Evolutionary conservation across 2,888 invertebrate genomes (phyloP).

Genomic region (Fragum whitleyi): DNA sequence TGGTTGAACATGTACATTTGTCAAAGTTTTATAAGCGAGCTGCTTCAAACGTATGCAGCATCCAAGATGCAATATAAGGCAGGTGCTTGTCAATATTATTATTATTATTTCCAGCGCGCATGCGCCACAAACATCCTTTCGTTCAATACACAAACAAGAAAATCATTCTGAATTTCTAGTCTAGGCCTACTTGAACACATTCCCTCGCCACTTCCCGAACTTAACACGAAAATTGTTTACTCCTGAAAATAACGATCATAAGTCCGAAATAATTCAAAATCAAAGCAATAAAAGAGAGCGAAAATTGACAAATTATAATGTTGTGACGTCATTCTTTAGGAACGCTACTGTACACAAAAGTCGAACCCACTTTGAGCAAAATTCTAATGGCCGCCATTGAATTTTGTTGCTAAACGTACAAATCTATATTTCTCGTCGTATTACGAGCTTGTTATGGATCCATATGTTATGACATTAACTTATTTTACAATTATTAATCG

Average conservation of each 20-base stretch:
- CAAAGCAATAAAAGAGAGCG: no score
- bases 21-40: neutral
- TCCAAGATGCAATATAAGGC: conserved; percentile 34
- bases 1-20: neutral
- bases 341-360: conserved; percentile 70
- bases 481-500: conserved; percentile 35
- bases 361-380: conserved; percentile 70
- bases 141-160: neutral
- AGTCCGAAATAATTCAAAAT: no score
- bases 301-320: conserved; percentile 10
- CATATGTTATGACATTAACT: conserved; percentile 52
- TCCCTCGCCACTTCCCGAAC: no score
- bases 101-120: conserved; percentile 57
- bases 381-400: conserved; percentile 81
- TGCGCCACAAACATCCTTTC: conserved; percentile 38
- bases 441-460: conserved; percentile 54
- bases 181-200: no score
- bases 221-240: no score
- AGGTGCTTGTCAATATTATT: conserved; percentile 63
- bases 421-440: conserved; percentile 26
- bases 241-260: conserved; percentile 27
- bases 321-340: conserved; percentile 71
- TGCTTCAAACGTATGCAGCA: conserved; percentile 30
- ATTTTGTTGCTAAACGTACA: conserved; percentile 41
- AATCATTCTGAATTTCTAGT: no score